These are phyloP conservation scores for Paraplagusia blochii DNA, from an alignment of 2,113 vertebrate genomes.

Conservation along the genomic window DNA sequence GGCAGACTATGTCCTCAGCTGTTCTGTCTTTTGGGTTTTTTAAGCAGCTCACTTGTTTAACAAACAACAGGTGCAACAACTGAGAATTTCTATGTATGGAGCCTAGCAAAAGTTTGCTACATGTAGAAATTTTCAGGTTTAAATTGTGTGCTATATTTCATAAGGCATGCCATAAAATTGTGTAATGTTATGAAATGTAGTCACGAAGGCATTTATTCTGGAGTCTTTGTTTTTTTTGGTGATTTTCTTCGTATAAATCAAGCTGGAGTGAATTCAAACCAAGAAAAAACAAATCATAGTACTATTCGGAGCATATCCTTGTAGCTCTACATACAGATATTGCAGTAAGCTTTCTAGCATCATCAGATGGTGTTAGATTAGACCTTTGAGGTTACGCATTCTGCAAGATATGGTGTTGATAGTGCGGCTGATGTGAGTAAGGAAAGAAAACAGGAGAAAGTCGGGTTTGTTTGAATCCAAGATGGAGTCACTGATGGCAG, in stretches of 20 bases:
- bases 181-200: too few relatives aligned
- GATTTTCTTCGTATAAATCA: too few relatives aligned
- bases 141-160: too few relatives aligned
- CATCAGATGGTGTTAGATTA: background rate
- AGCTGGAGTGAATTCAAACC: background rate
- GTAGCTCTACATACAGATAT: background rate
- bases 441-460: background rate
- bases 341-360: background rate
- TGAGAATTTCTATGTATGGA: too few relatives aligned
- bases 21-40: slow-evolving; percentile 13
- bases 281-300: background rate
- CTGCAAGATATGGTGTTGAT: background rate
- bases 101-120: too few relatives aligned
- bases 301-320: too few relatives aligned
- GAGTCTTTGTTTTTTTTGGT: too few relatives aligned
- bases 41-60: background rate
- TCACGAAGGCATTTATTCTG: too few relatives aligned
- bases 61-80: slow-evolving; percentile 14
- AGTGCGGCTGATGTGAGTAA: background rate
- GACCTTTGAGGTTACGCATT: background rate
- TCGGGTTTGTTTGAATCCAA: slow-evolving; percentile 4
- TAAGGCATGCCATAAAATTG: too few relatives aligned
- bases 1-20: slow-evolving; percentile 30
- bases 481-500: slow-evolving; percentile 11
- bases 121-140: too few relatives aligned